These are phyloP conservation scores for Odontamblyopus rebecca DNA, from an alignment of 2,797 vertebrate species.

Conservation along the genomic window DNA sequence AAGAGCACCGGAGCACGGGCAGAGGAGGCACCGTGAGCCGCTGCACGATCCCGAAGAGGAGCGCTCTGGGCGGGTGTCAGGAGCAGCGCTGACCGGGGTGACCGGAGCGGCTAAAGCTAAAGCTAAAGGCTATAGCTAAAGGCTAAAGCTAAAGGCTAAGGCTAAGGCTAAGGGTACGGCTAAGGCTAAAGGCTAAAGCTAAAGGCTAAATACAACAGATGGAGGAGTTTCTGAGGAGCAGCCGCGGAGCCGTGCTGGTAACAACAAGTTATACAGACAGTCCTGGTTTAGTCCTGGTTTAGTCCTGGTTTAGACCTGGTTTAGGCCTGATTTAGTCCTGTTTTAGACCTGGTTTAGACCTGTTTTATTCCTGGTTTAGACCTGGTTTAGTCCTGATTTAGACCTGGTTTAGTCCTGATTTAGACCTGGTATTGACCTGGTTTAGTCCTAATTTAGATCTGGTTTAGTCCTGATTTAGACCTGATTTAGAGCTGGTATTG, in stretches of 20 bases:
- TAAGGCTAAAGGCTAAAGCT: not conserved
- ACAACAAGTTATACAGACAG: no score
- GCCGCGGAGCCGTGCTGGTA: slow-evolving; percentile 63
- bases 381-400: not conserved
- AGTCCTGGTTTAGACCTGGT: not conserved
- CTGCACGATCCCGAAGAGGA: not conserved
- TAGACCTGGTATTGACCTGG: no score
- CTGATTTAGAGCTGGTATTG: no score
- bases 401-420: not conserved
- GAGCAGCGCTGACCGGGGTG: not conserved
- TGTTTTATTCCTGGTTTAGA: no score
- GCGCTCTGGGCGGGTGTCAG: not conserved
- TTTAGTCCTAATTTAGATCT: no score
- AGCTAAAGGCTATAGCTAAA: no score
- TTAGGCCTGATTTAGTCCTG: not conserved
- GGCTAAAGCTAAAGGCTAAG: not conserved
- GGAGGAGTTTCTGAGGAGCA: slow-evolving; percentile 64
- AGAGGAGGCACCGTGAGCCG: not conserved
- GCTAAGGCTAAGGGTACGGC: not conserved
- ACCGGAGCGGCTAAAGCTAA: no score
- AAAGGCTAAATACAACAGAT: slow-evolving; percentile 30
- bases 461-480: no score
- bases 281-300: no score
- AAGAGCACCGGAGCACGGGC: not conserved
- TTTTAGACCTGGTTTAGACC: not conserved